Base-by-base conservation (phyloP, 1,140 invertebrate genomes). In the Cotesia glomerata region DNA sequence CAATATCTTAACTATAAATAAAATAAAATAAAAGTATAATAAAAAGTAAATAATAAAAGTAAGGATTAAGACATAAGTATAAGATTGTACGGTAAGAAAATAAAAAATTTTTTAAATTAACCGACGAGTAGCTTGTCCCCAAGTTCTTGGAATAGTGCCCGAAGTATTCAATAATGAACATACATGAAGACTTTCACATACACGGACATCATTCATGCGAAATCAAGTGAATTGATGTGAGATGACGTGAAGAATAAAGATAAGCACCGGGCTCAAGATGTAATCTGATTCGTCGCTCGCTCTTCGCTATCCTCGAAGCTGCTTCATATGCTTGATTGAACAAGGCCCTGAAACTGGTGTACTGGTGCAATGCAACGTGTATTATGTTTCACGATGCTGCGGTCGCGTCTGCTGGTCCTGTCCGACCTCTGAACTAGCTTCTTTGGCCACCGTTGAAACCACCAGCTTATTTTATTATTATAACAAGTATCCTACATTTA, bases 241-340 rank as follows among this genome's bases (percentile, higher is more conserved):
- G 64, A 68, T 80, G 66, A 68, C 52, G 74, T 76, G 74, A 81
- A 81, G 79, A 84, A 82, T 81, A 84, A 83, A 85, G 83, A 85
- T 85, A 85, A 86, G 80, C 39, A 64, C 51, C 32, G 39, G 45
- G 54, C 79, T 79, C 78, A 81, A 82, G 81, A 85, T 86, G 85
- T 86, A 86, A 86, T 86, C 82, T 85, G 85, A 85, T 81, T 86
- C 85, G 81, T 81, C 80, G 81, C 79, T 85, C 81, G 83, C 83
- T 85, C 82, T 79, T 85, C 81, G 83, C 83, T 85, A 84, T 79
- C 39, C 39, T 78, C 79, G 80, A 80, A 78, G 78, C 78, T 77
- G 79, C 79, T 80, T 83, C 83, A 82, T 83, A 84, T 86, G 83
- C 82, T 80, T 85, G 83, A 84, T 81, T 80, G 85, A 71, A 18